A percentile compares a stretch with the other conserved stretches of the same genome.
phyloP scores from a whole-genome alignment of 1,140 invertebrate genomes.

The Drosophila burlai region DNA sequence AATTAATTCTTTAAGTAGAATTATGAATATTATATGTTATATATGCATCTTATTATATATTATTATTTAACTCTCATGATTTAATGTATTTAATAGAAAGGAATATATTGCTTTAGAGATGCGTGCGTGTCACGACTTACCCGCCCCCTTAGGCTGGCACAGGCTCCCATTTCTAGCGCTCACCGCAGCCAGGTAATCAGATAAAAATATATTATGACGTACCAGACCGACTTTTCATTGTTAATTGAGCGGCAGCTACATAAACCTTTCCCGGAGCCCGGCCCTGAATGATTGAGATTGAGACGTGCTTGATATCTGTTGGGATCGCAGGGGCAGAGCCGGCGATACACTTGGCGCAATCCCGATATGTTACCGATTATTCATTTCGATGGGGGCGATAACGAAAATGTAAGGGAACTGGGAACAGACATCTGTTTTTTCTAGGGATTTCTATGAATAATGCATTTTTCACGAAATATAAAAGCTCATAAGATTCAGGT shows the following conservation, averaged over 20 bases:
- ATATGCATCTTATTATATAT: background rate
- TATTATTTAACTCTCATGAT: background rate
- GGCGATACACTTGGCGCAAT: conserved; percentile 10
- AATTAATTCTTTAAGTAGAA: too few relatives aligned
- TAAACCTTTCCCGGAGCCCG: conserved; percentile 50
- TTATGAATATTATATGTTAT: background rate
- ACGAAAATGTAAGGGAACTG: background rate
- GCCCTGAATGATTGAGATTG: conserved; percentile 74
- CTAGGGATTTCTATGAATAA: background rate
- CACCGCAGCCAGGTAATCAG: conserved; percentile 62
- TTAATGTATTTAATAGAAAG: background rate
- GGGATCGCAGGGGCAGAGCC: conserved; percentile 52
- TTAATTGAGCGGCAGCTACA: conserved; percentile 71
- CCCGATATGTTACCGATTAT: background rate
- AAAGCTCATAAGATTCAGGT: background rate
- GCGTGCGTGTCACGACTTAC: conserved; percentile 10
- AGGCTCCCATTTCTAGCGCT: conserved; percentile 6
- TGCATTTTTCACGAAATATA: background rate
- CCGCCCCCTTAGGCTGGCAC: too few relatives aligned
- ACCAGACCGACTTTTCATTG: conserved; percentile 77
- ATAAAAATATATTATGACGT: conserved; percentile 83
- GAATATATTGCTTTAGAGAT: background rate
- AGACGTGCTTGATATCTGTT: conserved; percentile 78
- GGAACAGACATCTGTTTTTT: background rate
- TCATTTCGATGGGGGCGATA: background rate